Base-by-base conservation (phyloP, 2,888 invertebrate species). In the Melanchra persicariae region DNA sequence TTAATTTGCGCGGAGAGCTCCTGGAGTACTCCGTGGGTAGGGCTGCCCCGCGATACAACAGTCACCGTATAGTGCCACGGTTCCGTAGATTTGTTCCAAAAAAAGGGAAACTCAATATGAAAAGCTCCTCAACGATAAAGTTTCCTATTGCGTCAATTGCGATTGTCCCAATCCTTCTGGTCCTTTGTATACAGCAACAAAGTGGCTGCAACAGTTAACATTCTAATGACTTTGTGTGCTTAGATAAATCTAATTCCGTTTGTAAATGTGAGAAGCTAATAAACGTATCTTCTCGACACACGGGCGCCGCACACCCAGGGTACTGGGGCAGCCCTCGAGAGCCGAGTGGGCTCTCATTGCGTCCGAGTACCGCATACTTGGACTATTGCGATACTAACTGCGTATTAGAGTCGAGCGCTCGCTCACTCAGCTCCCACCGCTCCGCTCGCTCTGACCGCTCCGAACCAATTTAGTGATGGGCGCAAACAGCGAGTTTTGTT, bases 1-100 rank as follows among this genome's bases (percentile, higher is more conserved):
- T 90, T 88, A 89, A 91, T 91, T 90, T 88, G 57, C 58, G 64
- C 70, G 51, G 58, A 67, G 64, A 79, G 67, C 61, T 79, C 54
- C 49, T 61, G 60, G 47, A 15, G 57, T 60, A 55, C 12, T 45
- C 26, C 26, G 9, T 8, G 12, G 26, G 19, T 24, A 65, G 74
- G 73, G 58, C 43, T 67, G 67, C 37, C 26, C 7, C 9, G 24
- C 34, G 15, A 19, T 49, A 26, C n/a, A 47, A 34, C 22, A n/a
- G 17, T 57, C 22, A 1, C 30, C 9, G 12, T 58, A 9, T 7
- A 22, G 24, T 52, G 22, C 10, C 37, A 10, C 9, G 19, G 15
- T 43, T 52, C 30, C 51, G 37, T 4, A n/a, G 24, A 24, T 17
- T 24, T 24, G 40, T 58, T 24, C 3, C 12, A n/a, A n/a, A n/a